Percentiles rank a stretch among this genome's conserved stretches.
Conservation (phyloP, 92 coral and sea anemone species). For the Actinostola sp. region DNA sequence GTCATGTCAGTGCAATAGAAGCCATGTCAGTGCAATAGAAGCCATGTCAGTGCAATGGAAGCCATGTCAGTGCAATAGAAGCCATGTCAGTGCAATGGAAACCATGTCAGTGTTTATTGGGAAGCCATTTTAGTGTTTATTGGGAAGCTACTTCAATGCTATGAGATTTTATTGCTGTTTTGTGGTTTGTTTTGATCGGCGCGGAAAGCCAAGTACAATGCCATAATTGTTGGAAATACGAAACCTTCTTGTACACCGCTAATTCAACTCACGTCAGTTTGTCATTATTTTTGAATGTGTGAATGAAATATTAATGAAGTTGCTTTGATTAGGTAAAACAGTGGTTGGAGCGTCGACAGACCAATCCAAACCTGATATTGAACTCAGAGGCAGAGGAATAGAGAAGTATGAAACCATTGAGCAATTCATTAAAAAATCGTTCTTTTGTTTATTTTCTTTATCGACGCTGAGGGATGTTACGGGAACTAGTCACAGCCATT, state of each 20-base stretch:
- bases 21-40: background rate
- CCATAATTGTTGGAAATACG: background rate
- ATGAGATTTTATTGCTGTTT: background rate
- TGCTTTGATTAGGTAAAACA: slow-evolving; percentile 74
- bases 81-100: slow-evolving; percentile 8
- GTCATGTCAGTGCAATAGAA: background rate
- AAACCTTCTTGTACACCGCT: too few species aligned
- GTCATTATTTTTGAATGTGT: too few species aligned
- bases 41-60: background rate
- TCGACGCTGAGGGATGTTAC: too few species aligned
- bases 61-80: background rate
- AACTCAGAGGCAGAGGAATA: slow-evolving; percentile 89
- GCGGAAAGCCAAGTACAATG: background rate
- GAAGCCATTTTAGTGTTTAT: slow-evolving; percentile 6
- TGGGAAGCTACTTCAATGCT: background rate
- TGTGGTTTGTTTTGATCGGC: background rate
- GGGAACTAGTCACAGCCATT: too few species aligned
- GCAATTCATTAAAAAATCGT: too few species aligned
- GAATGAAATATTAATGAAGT: background rate
- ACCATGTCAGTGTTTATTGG: background rate
- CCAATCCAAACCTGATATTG: slow-evolving; percentile 89
- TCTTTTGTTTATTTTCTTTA: too few species aligned
- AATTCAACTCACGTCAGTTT: too few species aligned
- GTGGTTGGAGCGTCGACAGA: slow-evolving; percentile 92
- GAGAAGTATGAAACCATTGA: slow-evolving; percentile 67